A percentile compares a stretch with the other conserved stretches of the same genome.
phyloP scores from a whole-genome alignment of 37 sponge, comb jelly and placozoan species.

The Petrosia ficiformis region DNA sequence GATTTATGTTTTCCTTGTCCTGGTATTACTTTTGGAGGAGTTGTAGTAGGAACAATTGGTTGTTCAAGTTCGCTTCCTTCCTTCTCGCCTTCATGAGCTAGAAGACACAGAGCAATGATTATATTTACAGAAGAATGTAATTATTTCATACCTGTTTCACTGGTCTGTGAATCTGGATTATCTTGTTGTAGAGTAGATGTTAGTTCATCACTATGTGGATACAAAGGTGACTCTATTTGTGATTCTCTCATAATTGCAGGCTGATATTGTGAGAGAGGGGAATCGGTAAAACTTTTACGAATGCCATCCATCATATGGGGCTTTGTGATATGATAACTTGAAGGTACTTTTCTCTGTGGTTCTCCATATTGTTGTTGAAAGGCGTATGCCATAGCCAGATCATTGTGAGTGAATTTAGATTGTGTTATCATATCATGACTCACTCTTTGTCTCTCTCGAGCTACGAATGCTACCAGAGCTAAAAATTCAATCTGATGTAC shows the following conservation, averaged over 20 bases:
- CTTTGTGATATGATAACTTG: too few species aligned
- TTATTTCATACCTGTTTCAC: too few species aligned
- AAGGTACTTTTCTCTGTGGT: not conserved
- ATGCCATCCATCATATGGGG: not conserved
- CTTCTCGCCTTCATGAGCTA: not conserved
- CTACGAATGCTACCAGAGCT: conserved; percentile 59
- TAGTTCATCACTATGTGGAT: too few species aligned
- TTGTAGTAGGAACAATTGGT: not conserved
- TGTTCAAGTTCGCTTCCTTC: not conserved
- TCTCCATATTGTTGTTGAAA: conserved; percentile 16
- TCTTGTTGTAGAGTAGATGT: too few species aligned
- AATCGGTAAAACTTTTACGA: not conserved
- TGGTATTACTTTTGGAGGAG: too few species aligned
- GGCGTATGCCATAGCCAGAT: conserved; percentile 69
- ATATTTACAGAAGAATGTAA: too few species aligned
- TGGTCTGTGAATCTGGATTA: too few species aligned
- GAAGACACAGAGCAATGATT: too few species aligned
- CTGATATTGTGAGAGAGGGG: not conserved
- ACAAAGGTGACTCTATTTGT: too few species aligned
- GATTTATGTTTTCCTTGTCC: too few species aligned
- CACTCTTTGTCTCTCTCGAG: conserved; percentile 51
- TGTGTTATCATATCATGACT: not conserved
- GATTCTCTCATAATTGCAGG: too few species aligned
- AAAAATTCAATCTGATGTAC: conserved; percentile 83
- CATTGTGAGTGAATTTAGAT: conserved; percentile 43